These are phyloP conservation scores for Apoda limacodes DNA, from an alignment of 2,888 invertebrate species.

Conservation along the genomic window DNA sequence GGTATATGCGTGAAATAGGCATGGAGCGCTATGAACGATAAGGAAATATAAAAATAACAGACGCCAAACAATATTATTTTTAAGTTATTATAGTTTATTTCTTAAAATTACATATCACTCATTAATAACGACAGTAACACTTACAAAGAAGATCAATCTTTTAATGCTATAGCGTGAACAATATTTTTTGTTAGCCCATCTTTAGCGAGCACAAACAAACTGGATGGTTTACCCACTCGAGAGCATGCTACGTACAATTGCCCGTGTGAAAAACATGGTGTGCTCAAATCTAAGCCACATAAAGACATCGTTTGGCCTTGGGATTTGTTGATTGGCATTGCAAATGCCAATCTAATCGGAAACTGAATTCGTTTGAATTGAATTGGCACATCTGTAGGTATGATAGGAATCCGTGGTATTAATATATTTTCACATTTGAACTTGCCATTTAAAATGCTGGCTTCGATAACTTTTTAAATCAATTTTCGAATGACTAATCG, in stretches of 20 bases:
- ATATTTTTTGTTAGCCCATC: slow-evolving; percentile 2
- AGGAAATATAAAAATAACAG: slow-evolving; percentile 7
- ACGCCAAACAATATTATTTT: slow-evolving; percentile 4
- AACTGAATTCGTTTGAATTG: slow-evolving; percentile 10
- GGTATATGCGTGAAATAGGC: slow-evolving; percentile 9
- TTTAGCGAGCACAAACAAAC: slow-evolving; percentile 3
- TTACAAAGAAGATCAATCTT: slow-evolving; percentile 2
- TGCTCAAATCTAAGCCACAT: slow-evolving; percentile 16
- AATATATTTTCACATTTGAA: slow-evolving; percentile 7
- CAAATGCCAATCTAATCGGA: slow-evolving; percentile 10
- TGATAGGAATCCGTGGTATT: slow-evolving; percentile 15
- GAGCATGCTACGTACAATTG: slow-evolving; percentile 5
- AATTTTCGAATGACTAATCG: slow-evolving; percentile 13
- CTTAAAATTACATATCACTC: no score
- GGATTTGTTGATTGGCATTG: slow-evolving; percentile 29
- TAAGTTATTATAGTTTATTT: slow-evolving; percentile 4
- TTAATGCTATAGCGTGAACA: not conserved
- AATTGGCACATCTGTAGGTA: slow-evolving; percentile 17
- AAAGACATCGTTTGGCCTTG: slow-evolving; percentile 31
- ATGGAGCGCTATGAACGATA: slow-evolving; percentile 8
- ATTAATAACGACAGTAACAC: slow-evolving; percentile 5
- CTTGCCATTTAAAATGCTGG: slow-evolving; percentile 17
- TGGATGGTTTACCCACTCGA: slow-evolving; percentile 2
- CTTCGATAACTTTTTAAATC: slow-evolving; percentile 8
- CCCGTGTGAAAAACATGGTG: slow-evolving; percentile 15